phyloP scores from a whole-genome alignment of 2,888 invertebrate genomes.

The Temnothorax rugatulus region DNA sequence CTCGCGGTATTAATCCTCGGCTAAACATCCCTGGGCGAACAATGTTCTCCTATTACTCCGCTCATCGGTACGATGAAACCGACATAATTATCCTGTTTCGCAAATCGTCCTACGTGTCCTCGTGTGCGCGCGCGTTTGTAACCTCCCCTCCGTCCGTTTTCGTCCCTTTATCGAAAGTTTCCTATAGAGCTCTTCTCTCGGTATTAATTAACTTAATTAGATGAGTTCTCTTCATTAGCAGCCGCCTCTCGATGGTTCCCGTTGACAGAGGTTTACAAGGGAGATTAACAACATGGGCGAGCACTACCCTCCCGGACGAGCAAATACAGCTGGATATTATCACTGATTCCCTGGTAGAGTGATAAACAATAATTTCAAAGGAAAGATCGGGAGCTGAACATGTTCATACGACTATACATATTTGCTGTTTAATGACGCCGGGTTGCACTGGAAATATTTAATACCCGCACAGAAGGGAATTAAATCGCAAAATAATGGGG shows the following conservation, averaged over 20 bases:
- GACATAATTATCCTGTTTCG: slow-evolving; percentile 57
- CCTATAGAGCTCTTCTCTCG: slow-evolving; percentile 10
- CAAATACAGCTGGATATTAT: slow-evolving; percentile 23
- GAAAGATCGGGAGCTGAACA: neutral
- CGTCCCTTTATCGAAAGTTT: slow-evolving; percentile 32
- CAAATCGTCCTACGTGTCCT: slow-evolving; percentile 8
- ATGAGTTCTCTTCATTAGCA: slow-evolving; percentile 56
- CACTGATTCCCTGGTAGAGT: slow-evolving; percentile 1
- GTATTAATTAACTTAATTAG: slow-evolving; percentile 71
- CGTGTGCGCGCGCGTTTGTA: neutral
- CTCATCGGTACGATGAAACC: slow-evolving; percentile 14
- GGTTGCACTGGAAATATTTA: slow-evolving; percentile 8
- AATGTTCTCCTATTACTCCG: slow-evolving; percentile 54
- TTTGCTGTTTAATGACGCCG: slow-evolving; percentile 33
- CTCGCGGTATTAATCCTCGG: slow-evolving; percentile 59
- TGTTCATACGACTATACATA: neutral
- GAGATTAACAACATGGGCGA: slow-evolving; percentile 24
- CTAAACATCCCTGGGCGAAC: slow-evolving; percentile 40
- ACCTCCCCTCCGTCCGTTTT: too few species aligned
- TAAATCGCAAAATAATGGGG: slow-evolving; percentile 36
- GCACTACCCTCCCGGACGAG: neutral
- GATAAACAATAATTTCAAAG: slow-evolving; percentile 32
- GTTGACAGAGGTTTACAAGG: slow-evolving; percentile 43
- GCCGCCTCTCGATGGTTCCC: slow-evolving; percentile 34
- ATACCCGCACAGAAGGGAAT: neutral